Percentiles rank a stretch among this genome's conserved stretches.
Evolutionary conservation across 2,797 vertebrate genomes (phyloP).

Genomic region (Pogoniulus pusillus): DNA sequence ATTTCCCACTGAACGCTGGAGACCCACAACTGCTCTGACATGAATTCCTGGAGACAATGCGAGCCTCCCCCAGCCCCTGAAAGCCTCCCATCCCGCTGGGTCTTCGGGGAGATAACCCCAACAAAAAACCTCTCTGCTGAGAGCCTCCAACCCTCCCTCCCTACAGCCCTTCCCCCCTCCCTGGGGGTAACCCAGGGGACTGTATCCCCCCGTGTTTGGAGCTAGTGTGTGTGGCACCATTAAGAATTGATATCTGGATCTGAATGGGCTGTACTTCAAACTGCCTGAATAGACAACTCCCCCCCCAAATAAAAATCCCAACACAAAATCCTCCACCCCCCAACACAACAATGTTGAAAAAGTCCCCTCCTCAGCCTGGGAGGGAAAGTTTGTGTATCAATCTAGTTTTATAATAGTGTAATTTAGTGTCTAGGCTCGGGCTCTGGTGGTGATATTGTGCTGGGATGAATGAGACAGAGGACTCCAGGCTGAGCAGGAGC

Average conservation of each 20-base stretch:
- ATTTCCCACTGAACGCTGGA: background rate
- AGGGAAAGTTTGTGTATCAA: conserved; percentile 77
- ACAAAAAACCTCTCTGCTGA: background rate
- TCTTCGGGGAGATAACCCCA: conserved; percentile 37
- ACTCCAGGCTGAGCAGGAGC: conserved; percentile 79
- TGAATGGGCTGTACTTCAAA: conserved; percentile 66
- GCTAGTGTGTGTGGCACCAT: conserved; percentile 62
- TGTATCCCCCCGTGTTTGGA: background rate
- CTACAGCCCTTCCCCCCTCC: background rate
- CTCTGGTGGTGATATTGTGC: conserved; percentile 90
- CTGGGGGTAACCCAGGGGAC: background rate
- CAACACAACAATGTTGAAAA: conserved; percentile 58
- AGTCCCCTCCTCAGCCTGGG: conserved; percentile 73
- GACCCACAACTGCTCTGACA: background rate
- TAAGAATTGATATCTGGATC: conserved; percentile 68
- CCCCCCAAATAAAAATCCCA: too few relatives aligned
- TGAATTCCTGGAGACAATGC: conserved; percentile 13
- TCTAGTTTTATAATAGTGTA: conserved; percentile 86
- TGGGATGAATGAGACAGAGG: conserved; percentile 83
- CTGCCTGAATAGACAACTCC: too few relatives aligned
- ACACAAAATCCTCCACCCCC: background rate
- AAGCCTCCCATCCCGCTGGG: conserved; percentile 24
- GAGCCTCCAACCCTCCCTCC: background rate
- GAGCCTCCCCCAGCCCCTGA: background rate
- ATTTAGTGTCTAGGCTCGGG: conserved; percentile 84